These are phyloP conservation scores for Eubasilissa regina DNA, from an alignment of 1,140 invertebrate species.

Conservation along the genomic window DNA sequence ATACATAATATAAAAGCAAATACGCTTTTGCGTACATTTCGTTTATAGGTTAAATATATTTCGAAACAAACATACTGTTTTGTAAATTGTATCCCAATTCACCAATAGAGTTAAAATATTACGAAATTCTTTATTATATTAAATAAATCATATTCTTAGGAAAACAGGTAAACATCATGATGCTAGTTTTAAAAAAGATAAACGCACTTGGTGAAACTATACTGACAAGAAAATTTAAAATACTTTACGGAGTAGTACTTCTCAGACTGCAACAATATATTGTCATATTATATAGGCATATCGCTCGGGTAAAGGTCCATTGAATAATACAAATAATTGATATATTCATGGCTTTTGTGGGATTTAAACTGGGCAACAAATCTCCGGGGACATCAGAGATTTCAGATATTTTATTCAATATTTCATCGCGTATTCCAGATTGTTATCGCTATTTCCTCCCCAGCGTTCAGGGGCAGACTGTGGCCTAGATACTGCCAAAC, in stretches of 20 bases:
- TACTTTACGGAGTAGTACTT: too few species aligned
- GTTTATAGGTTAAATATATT: too few species aligned
- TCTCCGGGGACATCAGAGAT: not conserved
- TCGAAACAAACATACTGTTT: too few species aligned
- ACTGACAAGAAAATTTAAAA: not conserved
- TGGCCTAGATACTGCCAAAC: not conserved
- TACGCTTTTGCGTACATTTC: too few species aligned
- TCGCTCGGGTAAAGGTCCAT: too few species aligned
- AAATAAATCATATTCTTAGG: not conserved
- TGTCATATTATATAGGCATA: too few species aligned
- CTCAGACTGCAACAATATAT: too few species aligned
- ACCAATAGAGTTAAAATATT: too few species aligned
- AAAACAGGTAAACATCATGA: not conserved
- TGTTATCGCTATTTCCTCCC: not conserved
- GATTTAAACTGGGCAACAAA: not conserved
- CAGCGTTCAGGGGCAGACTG: not conserved
- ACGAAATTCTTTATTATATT: not conserved
- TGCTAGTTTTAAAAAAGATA: not conserved
- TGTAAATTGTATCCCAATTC: too few species aligned
- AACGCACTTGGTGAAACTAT: not conserved
- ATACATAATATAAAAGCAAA: not conserved
- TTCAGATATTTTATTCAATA: conserved; percentile 4
- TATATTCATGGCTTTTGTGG: not conserved
- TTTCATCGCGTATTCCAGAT: conserved; percentile 5
- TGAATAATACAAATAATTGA: too few species aligned